Base-by-base conservation (phyloP, 2,113 vertebrate species). In the Microcebus murinus region DNA sequence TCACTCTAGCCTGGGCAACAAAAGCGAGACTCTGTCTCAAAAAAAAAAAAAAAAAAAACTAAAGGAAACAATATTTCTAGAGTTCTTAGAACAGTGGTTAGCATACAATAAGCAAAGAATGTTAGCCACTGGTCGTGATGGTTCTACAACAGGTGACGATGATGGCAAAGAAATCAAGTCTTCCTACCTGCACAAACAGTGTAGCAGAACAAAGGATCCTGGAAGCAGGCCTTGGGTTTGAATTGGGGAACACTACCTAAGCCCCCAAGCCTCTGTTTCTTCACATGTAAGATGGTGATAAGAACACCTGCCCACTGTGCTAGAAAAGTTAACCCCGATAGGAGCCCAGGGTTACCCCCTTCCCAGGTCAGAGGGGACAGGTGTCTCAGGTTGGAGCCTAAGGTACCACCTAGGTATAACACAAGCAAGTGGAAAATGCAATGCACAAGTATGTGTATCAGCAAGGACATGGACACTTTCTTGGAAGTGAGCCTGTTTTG, bases 381-480 rank as follows among this genome's bases (percentile, higher is more conserved):
- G 45, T 0, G 4, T 59, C n/a, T 31, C 39, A 90, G 71, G 42
- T 10, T 29, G 29, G n/a, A 76, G n/a, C 39, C 59, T 11, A 8
- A 65, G 29, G 20, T 42, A 31, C 2, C 9, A 3, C 77, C 27
- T 21, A 4, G 52, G 50, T 10, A 17, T 79, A 15, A 77, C 3
- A 9, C 27, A 45, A 6, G 15, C 59, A 23, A 87, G 20, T 70
- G 31, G 23, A 63, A 50, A 82, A 63, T 4, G 25, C 61, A 63
- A 36, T 0, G 20, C 27, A 12, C 4, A 9, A 36, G 4, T 29
- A 8, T 12, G 6, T 3, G 52, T 23, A 27, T 29, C 6, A 4
- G 27, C 6, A 0, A 90, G 48, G 73, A 4, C 71, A 67, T 0
- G 0, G 0, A 45, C 3, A 18, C 8, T 10, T 14, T 50, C 36